Base-by-base conservation (phyloP, 1,140 invertebrate species). In the Rhopalosiphum padi region DNA sequence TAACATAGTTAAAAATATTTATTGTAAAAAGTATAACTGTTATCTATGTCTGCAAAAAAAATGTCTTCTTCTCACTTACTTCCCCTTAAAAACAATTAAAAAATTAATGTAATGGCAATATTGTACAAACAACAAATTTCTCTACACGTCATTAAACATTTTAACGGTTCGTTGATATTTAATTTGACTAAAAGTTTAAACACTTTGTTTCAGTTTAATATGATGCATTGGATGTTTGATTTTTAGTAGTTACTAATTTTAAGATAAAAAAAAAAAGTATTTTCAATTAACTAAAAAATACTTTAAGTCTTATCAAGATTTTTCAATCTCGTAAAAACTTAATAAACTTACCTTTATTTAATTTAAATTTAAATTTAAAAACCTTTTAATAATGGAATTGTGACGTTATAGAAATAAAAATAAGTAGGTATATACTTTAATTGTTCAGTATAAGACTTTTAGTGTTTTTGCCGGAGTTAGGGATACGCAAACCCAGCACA, bases 101-200 rank as follows among this genome's bases (percentile, higher is more conserved):
- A 77, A n/a, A 77, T 77, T n/a, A 77, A 77, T 77, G 60, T 77
- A 77, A 77, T 15, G 15, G n/a, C 35, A 53, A 25, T 53, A 53
- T 53, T 37, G 22, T 37, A 48, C 51, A 53, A 89, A 35, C 35
- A 37, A 89, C 7, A 23, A 55, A 41, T 89, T 89, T 9, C 35
- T 53, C n/a, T 89, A 53, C 51, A 41, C 51, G 4, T 89, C 48
- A 89, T 89, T 46, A 55, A 89, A 89, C 48, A 88, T 88, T n/a
- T 88, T 88, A 51, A 88, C 46, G 86, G 86, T 88, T 51, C 46
- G 11, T 53, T 53, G 9, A 55, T 25, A 55, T 89, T 53, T 53
- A 89, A 89, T 53, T 89, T 55, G 9, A 55, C 87, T 53, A 15
- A n/a, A 48, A 46, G 43, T 87, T n/a, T 46, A 48, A 89, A 41